Conservation (phyloP, 2,888 invertebrate genomes). For the Acutogordius australiensis region DNA sequence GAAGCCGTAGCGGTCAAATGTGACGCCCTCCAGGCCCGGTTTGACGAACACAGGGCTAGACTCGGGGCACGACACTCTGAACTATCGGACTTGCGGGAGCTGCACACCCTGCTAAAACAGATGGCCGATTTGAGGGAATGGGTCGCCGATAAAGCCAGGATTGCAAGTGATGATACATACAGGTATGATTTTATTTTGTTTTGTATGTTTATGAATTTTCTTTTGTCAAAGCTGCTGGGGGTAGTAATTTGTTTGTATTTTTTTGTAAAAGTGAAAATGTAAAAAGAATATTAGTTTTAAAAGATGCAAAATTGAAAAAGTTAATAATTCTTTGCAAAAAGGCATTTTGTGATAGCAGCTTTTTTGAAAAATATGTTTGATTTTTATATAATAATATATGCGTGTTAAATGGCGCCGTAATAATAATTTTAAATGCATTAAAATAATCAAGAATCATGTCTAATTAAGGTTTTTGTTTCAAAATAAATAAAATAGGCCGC, state of each 20-base stretch:
- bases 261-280: too few species aligned
- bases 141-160: constrained; percentile 94
- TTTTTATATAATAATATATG: neutral
- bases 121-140: constrained; percentile 88
- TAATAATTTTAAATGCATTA: neutral
- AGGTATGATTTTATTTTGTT: constrained; percentile 24
- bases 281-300: too few species aligned
- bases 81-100: constrained; percentile 61
- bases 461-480: too few species aligned
- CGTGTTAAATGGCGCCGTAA: neutral
- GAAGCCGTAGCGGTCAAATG: neutral
- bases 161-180: constrained; percentile 94
- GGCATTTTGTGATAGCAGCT: too few species aligned
- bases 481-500: too few species aligned
- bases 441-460: too few species aligned
- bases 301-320: too few species aligned
- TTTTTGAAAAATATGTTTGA: neutral
- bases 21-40: neutral
- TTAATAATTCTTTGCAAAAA: too few species aligned
- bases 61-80: constrained; percentile 54
- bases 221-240: too few species aligned
- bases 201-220: constrained; percentile 21
- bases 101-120: constrained; percentile 69
- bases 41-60: too few species aligned
- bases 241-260: too few species aligned